Percentiles rank a stretch among this genome's conserved stretches.
These are phyloP conservation scores for Lamellibrachia columna DNA, from an alignment of 2,888 invertebrate species.

Conservation along the genomic window DNA sequence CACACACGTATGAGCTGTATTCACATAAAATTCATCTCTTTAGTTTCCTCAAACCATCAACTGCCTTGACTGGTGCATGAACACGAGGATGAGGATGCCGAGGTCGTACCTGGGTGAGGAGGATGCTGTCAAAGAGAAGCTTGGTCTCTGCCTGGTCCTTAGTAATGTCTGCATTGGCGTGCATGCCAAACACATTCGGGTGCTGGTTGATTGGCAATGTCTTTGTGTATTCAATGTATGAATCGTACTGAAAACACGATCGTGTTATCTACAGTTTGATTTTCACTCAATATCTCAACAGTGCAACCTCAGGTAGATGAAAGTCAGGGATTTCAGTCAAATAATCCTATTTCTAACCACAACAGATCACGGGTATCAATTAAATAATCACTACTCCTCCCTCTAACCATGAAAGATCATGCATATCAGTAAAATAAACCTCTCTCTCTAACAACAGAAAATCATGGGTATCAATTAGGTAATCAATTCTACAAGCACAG, in stretches of 20 bases:
- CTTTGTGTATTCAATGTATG: slow-evolving; percentile 65
- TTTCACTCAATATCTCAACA: not conserved
- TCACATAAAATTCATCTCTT: not conserved
- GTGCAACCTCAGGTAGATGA: not conserved
- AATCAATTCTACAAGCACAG: too few species aligned
- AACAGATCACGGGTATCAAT: not conserved
- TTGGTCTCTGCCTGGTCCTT: slow-evolving; percentile 68
- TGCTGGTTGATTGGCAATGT: slow-evolving; percentile 64
- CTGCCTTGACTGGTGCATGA: not conserved
- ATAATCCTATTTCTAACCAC: too few species aligned
- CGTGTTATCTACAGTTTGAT: not conserved
- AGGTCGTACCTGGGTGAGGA: slow-evolving; percentile 64
- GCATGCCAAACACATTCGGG: slow-evolving; percentile 67
- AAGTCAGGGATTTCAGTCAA: not conserved
- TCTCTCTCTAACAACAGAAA: not conserved
- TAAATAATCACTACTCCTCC: not conserved
- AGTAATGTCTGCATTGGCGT: slow-evolving; percentile 67
- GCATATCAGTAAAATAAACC: too few species aligned
- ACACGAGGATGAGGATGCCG: not conserved
- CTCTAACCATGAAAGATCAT: not conserved
- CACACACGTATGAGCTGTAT: not conserved
- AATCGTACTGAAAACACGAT: slow-evolving; percentile 58
- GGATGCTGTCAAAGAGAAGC: slow-evolving; percentile 66
- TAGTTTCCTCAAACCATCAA: not conserved
- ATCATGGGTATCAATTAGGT: not conserved